Base-by-base conservation (phyloP, 2,888 invertebrate species). In the Cordilura impudica region DNA sequence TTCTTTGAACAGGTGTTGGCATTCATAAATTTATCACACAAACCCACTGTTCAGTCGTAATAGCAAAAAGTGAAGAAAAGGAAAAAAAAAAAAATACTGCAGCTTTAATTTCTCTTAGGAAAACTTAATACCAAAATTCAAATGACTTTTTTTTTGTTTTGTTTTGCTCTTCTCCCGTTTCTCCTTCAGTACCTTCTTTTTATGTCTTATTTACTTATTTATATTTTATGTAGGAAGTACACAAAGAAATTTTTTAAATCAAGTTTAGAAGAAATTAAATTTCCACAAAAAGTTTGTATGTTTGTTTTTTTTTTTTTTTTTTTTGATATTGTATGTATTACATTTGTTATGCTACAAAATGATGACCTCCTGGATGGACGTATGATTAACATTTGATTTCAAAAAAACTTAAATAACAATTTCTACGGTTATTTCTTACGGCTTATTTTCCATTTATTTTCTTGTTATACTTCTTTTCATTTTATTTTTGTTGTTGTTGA, bases 371-470 rank as follows among this genome's bases (percentile, higher is more conserved):
- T 70, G 65, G 73, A 72, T 61, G 66, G 73, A 72, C 66, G 66
- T 75, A 63, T 79, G 79, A 75, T 72, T 72, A 79, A 79, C 71
- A 69, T 79, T 79, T 79, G 71, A 79, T 72, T 75, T 72, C 39
- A 6, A 2, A 23, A 47, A 8, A 72, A 66, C 49, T 77, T 71
- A 77, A 77, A 77, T 71, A 67, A 53, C 53, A 66, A 60, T 78
- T 78, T 71, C 63, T 43, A 71, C 47, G 60, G 49, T 14, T 61
- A n/a, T 56, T 69, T 78, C 45, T 74, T 65, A 65, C 43, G 47
- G 47, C 43, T 58, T 26, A 39, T 58, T 66, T 58, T 49, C 10
- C 19, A 29, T 31, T 35, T 31, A 51, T 51, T 31, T 65, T 65
- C 14, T 51, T 63, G n/a, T n/a, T 12, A 18, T 8, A n/a, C n/a